Evolutionary conservation across 2,888 invertebrate species (phyloP), one percentile per base, ranked within the genome.

Genomic region (Microctonus aethiopoides): DNA sequence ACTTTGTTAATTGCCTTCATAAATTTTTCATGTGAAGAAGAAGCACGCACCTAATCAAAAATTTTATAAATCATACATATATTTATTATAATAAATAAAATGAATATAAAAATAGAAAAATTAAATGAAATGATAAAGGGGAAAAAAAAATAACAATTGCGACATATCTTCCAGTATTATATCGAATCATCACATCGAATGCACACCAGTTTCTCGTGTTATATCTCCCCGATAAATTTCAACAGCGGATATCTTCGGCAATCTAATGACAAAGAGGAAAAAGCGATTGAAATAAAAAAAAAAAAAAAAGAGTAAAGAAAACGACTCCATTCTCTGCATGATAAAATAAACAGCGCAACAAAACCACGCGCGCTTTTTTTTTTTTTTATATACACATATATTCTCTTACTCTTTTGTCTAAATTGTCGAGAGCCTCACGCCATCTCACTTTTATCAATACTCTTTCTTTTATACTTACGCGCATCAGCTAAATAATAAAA

Each of bases 311-410:
- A 59, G 63, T 24, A 22, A 41, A 20, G 36, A 46, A 22, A 70
- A 70, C 62, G 66, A 66, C 70, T 70, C 70, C 70, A 70, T 70
- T 70, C 70, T 24, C 56, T n/a, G n/a, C n/a, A 2, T 56, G 59
- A 24, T 56, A 60, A 65, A 70, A 70, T 70, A 70, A 70, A 70
- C 56, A 68, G 63, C 62, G 54, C 20, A 32, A n/a, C 26, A 34
- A 57, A n/a, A n/a, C n/a, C 57, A 13, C 60, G 36, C 60, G 46
- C 51, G 13, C n/a, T n/a, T n/a, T n/a, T n/a, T n/a, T n/a, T n/a
- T n/a, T n/a, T n/a, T n/a, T n/a, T n/a, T n/a, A n/a, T n/a, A n/a
- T n/a, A n/a, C n/a, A n/a, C n/a, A n/a, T n/a, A n/a, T 64, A 46
- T 52, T 22, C 52, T 41, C 51, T 63, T 26, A 36, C 39, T 66